Evolutionary conservation across 2,113 vertebrate genomes (phyloP).

Genomic region (Apteryx owenii): DNA sequence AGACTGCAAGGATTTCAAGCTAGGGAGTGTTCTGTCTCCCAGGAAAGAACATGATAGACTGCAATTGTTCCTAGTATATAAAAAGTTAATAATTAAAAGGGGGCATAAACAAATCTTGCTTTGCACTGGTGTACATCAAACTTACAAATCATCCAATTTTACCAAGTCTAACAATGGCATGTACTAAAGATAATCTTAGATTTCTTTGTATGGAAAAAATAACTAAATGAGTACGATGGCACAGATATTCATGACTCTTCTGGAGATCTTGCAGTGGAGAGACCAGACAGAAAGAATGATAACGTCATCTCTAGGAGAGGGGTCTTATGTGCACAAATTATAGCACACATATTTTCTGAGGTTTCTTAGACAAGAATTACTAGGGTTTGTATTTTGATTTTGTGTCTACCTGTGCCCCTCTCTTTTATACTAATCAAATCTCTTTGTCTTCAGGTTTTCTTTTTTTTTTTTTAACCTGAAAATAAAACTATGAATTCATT

Average conservation of each 20-base stretch:
- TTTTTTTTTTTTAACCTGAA: background rate
- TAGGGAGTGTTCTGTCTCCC: background rate
- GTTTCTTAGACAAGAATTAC: background rate
- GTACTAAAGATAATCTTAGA: background rate
- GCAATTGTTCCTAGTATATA: fast-evolving
- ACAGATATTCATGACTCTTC: fast-evolving
- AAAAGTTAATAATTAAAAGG: background rate
- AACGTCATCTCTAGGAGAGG: background rate
- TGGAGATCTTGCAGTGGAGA: background rate
- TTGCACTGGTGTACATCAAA: background rate
- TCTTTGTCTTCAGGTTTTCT: background rate
- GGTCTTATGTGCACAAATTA: background rate
- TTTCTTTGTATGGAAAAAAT: background rate
- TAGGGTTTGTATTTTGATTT: background rate
- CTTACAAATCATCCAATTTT: background rate
- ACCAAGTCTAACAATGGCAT: background rate
- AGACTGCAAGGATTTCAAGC: background rate
- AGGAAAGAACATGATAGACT: background rate
- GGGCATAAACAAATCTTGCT: background rate
- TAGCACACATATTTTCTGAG: background rate
- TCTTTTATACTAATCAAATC: fast-evolving
- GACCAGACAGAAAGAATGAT: background rate
- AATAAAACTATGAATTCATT: background rate
- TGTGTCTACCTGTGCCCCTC: background rate
- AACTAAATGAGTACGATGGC: background rate